Base-by-base conservation (phyloP, 2,113 vertebrate genomes). In the Tringa solitaria region DNA sequence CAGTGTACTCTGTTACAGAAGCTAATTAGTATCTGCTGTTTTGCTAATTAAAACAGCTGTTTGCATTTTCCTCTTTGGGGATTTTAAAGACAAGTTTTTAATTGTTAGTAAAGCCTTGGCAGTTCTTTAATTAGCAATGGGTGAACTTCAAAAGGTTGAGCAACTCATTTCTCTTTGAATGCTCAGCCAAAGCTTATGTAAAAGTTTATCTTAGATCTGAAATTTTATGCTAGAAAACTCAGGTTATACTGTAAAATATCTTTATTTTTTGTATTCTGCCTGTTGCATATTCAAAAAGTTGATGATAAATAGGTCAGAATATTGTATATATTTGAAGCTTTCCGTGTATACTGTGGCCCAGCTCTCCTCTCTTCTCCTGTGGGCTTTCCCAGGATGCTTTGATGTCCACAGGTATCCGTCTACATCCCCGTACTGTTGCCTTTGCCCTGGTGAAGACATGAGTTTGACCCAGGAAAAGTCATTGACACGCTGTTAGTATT, bases 11-110 rank as follows among this genome's bases (percentile, higher is more conserved):
- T 78, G 92, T 68, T 95, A 96, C 96, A 95, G 90, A 96, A 96
- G 88, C 93, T 96, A 96, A 97, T 96, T 96, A 96, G 95, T 97
- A 94, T 96, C 96, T 96, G 92, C 96, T 95, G 95, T 90, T 96
- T 96, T 96, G 92, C 95, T 97, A 97, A 96, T 96, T 96, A 95
- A 95, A 95, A 95, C 95, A 95, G 94, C 96, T 94, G 93, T 94
- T 97, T 97, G 84, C 89, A 53, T 95, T 96, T 96, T 89, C 85
- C 84, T 97, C 95, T 97, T 94, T 90, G 79, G 95, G 91, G 82
- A 95, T 95, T 97, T 96, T 97, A 83, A 94, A 95, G 94, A 94
- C 82, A 90, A 93, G 89, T 92, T 96, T 96, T 96, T 95, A 96
- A 96, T 96, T 97, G 96, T 96, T 96, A 87, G 94, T 76, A 95